Evolutionary conservation across 35 echinoderm and acorn worm genomes (phyloP).

Genomic region (Patiria miniata): DNA sequence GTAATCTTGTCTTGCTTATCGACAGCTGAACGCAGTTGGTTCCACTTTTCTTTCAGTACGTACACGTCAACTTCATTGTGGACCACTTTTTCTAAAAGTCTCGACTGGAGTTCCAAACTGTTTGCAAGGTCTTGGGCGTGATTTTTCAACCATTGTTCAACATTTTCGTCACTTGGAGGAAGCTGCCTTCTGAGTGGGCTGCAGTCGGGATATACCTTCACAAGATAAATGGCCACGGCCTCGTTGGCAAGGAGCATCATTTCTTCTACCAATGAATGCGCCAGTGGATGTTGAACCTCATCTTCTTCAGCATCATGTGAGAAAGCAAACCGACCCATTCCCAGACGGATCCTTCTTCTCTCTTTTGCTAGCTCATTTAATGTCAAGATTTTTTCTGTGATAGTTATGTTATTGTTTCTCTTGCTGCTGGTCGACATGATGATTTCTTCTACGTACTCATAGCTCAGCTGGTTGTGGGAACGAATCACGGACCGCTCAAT

Average conservation of each 20-base stretch:
- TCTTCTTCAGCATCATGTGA: slow-evolving; percentile 34
- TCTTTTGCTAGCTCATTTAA: slow-evolving; percentile 48
- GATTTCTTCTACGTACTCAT: slow-evolving; percentile 55
- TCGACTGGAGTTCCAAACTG: slow-evolving; percentile 27
- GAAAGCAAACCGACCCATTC: slow-evolving; percentile 28
- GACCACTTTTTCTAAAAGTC: not conserved
- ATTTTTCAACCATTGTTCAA: slow-evolving; percentile 45
- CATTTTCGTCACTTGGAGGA: slow-evolving; percentile 46
- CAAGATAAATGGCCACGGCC: slow-evolving; percentile 47
- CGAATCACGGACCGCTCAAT: slow-evolving; percentile 55
- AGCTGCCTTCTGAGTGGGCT: slow-evolving; percentile 72
- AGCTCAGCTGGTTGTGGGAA: slow-evolving; percentile 54
- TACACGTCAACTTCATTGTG: not conserved
- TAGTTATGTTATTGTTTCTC: not conserved
- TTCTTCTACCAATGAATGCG: slow-evolving; percentile 69
- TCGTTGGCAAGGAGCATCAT: slow-evolving; percentile 70
- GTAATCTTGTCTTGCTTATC: not conserved
- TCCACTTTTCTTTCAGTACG: not conserved
- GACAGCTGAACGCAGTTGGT: not conserved
- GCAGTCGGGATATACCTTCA: slow-evolving; percentile 34
- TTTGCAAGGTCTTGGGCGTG: slow-evolving; percentile 5
- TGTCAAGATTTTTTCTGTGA: not conserved
- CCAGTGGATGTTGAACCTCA: slow-evolving; percentile 1
- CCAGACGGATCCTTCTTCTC: slow-evolving; percentile 12
- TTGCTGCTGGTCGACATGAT: not conserved